A percentile compares a stretch with the other conserved stretches of the same genome.
phyloP scores from a whole-genome alignment of 2,797 vertebrate species.

The Eospalax fontanierii region DNA sequence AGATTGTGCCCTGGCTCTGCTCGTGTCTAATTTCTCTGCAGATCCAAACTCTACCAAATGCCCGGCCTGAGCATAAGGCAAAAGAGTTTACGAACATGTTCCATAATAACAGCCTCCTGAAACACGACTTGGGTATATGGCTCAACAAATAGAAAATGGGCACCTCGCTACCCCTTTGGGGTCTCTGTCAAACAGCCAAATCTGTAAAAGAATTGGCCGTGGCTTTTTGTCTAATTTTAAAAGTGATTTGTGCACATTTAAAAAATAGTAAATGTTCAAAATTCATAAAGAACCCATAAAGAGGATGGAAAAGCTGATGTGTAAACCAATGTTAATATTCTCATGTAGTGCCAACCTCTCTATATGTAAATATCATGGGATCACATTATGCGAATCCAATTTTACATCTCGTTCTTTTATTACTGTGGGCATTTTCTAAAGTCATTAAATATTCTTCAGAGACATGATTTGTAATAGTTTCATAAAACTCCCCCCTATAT shows the following conservation, averaged over 20 bases:
- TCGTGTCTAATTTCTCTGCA: conserved; percentile 2
- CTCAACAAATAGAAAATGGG: conserved; percentile 35
- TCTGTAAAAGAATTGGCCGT: conserved; percentile 53
- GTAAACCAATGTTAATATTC: conserved; percentile 77
- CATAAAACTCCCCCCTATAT: conserved; percentile 75
- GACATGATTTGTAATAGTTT: conserved; percentile 77
- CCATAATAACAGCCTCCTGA: neutral
- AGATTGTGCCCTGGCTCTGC: neutral
- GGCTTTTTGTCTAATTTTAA: conserved; percentile 64
- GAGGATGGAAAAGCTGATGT: conserved; percentile 65
- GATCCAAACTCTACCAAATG: neutral
- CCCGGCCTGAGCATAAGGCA: neutral
- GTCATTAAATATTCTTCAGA: conserved; percentile 74
- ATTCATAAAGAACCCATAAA: conserved; percentile 74
- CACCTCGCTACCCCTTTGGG: neutral
- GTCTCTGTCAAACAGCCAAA: conserved; percentile 47
- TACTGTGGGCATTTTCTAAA: conserved; percentile 66
- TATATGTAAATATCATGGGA: conserved; percentile 80
- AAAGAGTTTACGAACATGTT: conserved; percentile 9
- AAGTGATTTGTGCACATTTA: conserved; percentile 47
- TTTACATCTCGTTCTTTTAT: conserved; percentile 73
- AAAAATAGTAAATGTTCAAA: conserved; percentile 70
- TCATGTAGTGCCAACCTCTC: conserved; percentile 67
- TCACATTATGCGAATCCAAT: conserved; percentile 65
- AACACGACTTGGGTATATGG: neutral